These are phyloP conservation scores for Omphaloscelis lunosa DNA, from an alignment of 2,888 invertebrate species.

Conservation along the genomic window DNA sequence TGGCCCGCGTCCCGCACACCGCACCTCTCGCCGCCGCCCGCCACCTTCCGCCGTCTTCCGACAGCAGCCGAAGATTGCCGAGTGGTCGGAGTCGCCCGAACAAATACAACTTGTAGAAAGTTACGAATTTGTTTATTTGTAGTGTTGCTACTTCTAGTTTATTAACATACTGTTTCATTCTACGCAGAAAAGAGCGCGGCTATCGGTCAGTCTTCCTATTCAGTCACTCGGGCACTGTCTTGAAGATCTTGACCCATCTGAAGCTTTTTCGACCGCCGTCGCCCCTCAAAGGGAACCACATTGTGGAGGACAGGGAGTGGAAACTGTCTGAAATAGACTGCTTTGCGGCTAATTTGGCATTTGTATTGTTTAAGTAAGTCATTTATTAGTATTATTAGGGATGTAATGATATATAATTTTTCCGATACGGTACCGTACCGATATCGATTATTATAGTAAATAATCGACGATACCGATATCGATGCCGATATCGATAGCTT, in stretches of 20 bases:
- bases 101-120: background rate
- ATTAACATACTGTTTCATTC: background rate
- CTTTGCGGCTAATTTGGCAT: conserved; percentile 95
- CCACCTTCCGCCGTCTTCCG: too few species aligned
- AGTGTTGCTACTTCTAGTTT: background rate
- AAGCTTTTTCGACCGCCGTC: conserved; percentile 93
- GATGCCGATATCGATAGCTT: too few species aligned
- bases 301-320: conserved; percentile 89
- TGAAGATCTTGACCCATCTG: conserved; percentile 94
- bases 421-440: too few species aligned
- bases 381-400: background rate
- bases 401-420: too few species aligned
- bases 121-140: background rate
- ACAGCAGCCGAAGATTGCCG: too few species aligned
- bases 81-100: too few species aligned
- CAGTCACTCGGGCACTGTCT: conserved; percentile 95
- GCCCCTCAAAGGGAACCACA: conserved; percentile 90
- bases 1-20: too few species aligned
- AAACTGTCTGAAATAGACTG: conserved; percentile 92
- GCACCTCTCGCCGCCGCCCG: too few species aligned
- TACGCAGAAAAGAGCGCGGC: conserved; percentile 73
- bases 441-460: too few species aligned
- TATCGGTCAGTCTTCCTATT: conserved; percentile 93
- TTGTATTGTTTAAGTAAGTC: conserved; percentile 93
- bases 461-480: too few species aligned